phyloP scores from a whole-genome alignment of 2,113 vertebrate genomes.

The Riparia riparia region DNA sequence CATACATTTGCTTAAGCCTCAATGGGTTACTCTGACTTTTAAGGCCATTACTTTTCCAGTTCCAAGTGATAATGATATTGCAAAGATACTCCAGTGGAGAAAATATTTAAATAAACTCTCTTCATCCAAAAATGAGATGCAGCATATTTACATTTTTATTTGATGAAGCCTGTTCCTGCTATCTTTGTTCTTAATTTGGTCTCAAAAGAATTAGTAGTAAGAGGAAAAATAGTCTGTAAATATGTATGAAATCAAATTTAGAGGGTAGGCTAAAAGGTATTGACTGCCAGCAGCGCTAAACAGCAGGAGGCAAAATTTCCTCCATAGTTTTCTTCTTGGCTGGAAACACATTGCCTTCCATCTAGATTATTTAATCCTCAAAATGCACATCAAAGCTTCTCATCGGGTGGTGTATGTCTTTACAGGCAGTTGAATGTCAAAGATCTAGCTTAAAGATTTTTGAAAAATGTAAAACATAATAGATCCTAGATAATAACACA shows the following conservation, averaged over 20 bases:
- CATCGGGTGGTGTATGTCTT: constrained; percentile 89
- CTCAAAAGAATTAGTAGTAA: constrained; percentile 84
- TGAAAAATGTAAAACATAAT: constrained; percentile 92
- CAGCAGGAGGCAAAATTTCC: constrained; percentile 90
- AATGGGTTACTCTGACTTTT: constrained; percentile 57
- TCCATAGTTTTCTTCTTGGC: constrained; percentile 88
- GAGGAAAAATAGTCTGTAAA: constrained; percentile 85
- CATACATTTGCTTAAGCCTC: constrained; percentile 54
- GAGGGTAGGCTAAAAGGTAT: constrained; percentile 86
- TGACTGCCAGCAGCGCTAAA: constrained; percentile 83
- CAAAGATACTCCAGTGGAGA: constrained; percentile 72
- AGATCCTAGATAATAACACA: constrained; percentile 90
- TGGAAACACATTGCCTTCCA: constrained; percentile 89
- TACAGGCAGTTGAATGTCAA: constrained; percentile 89
- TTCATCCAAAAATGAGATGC: constrained; percentile 84
- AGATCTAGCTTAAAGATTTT: constrained; percentile 92
- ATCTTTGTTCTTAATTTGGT: constrained; percentile 87
- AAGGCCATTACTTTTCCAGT: constrained; percentile 73
- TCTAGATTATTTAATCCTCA: constrained; percentile 98
- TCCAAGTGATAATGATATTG: constrained; percentile 72
- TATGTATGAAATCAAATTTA: constrained; percentile 88
- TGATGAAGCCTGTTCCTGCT: constrained; percentile 79
- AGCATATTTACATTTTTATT: constrained; percentile 87
- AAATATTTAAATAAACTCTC: constrained; percentile 83
- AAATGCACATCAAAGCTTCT: constrained; percentile 94